phyloP scores from a whole-genome alignment of 2,797 vertebrate genomes.

The Phoxinus dragarum region DNA sequence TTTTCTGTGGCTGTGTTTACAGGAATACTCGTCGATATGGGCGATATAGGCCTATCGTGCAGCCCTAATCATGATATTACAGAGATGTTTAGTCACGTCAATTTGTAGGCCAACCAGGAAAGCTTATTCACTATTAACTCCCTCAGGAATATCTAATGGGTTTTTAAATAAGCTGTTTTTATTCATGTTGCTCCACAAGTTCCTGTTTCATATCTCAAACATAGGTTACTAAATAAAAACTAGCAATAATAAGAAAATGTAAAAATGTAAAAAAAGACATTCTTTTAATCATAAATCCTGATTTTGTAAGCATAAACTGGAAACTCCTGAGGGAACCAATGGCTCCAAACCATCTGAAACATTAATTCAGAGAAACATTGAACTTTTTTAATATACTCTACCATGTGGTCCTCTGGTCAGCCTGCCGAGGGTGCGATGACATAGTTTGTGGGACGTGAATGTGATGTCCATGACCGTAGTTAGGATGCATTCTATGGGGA shows the following conservation, averaged over 20 bases:
- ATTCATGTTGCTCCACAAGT: neutral
- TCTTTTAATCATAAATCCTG: neutral
- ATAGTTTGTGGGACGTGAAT: slow-evolving; percentile 99
- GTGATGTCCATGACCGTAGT: slow-evolving; percentile 98
- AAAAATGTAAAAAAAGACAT: neutral
- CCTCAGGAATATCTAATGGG: neutral
- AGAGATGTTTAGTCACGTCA: neutral
- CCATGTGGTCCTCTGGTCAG: slow-evolving; percentile 95
- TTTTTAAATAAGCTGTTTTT: neutral
- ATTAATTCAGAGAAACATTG: neutral
- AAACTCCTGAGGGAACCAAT: neutral
- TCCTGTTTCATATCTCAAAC: neutral
- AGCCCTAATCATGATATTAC: neutral
- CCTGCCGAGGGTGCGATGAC: slow-evolving; percentile 97
- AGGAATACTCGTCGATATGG: too few species aligned
- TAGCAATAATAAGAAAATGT: neutral
- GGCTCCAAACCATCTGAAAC: neutral
- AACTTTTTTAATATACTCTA: slow-evolving; percentile 64
- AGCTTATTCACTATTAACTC: neutral
- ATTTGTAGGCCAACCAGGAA: slow-evolving; percentile 4
- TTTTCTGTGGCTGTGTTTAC: too few species aligned
- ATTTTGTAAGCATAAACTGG: neutral
- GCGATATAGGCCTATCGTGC: neutral
- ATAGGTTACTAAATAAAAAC: neutral
- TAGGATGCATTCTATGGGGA: slow-evolving; percentile 99